Evolutionary conservation across 2,797 vertebrate genomes (phyloP).

Genomic region (Protonibea diacanthus): DNA sequence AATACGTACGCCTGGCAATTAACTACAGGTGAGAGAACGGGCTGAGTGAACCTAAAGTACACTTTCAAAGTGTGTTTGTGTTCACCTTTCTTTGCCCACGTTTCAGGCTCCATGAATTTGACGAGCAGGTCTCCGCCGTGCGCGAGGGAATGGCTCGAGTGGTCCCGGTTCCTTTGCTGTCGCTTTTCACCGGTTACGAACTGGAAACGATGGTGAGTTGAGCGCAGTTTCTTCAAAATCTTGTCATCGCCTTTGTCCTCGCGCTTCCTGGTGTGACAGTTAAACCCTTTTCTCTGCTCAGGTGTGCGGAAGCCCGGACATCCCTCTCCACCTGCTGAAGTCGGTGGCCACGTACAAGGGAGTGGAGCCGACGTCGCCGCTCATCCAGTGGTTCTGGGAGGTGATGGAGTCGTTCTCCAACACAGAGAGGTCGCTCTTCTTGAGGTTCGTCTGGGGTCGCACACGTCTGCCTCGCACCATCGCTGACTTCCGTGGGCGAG

Average conservation of each 20-base stretch:
- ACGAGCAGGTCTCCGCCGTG: conserved; percentile 97
- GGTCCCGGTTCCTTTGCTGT: conserved; percentile 96
- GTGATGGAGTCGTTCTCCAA: conserved; percentile 99
- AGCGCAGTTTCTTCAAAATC: neutral
- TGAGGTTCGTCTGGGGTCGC: conserved; percentile 98
- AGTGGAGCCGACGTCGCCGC: conserved; percentile 92
- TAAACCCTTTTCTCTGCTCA: conserved; percentile 51
- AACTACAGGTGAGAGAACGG: conserved; percentile 91
- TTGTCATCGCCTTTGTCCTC: neutral
- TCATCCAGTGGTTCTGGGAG: conserved; percentile 99
- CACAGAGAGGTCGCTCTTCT: conserved; percentile 97
- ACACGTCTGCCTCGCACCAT: conserved; percentile 97
- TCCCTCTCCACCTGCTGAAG: conserved; percentile 97
- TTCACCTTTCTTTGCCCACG: neutral
- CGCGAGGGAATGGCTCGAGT: conserved; percentile 98
- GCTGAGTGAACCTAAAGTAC: neutral
- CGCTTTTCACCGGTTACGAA: conserved; percentile 97
- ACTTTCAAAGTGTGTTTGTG: neutral
- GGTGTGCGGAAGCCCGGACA: conserved; percentile 99
- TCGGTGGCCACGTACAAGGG: conserved; percentile 99
- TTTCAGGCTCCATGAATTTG: conserved; percentile 96
- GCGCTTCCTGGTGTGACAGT: neutral
- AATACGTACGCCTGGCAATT: conserved; percentile 97
- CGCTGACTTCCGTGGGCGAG: conserved; percentile 97
- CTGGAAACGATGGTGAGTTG: conserved; percentile 95